Evolutionary conservation across 1,140 invertebrate species (phyloP), one percentile per base, ranked within the genome.

Genomic region (Sinonovacula constricta): DNA sequence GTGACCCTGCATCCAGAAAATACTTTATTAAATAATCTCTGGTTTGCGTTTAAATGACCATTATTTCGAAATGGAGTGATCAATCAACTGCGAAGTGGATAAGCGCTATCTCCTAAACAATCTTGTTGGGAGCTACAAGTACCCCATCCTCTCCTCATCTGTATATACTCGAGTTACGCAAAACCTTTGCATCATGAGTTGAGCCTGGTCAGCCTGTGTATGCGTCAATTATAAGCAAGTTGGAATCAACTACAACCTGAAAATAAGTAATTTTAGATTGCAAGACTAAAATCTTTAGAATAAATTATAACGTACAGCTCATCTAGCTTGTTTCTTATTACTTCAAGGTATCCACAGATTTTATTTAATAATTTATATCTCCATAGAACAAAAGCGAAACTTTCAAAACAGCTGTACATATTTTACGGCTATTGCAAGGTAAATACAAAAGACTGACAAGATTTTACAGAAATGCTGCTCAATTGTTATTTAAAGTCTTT

Each of bases 171-270:
- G 56, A 62, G 56, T 79, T 79, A 2, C 76, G 3, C 33, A 79
- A 31, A 12, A 79, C 76, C 22, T 67, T 28, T n/a, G 76, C 76
- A 70, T 79, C 76, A 70, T 79, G 76, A 3, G 28, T 34, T 22
- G 33, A 79, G 2, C 76, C 76, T 62, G 65, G 76, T 56, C 65
- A 79, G 14, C 76, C 66, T 18, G 66, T 70, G 24, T 53, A 70
- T 62, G 65, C 76, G 63, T 49, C 39, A 7, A 53, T 77, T 30
- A 77, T 68, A 3, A 31, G 3, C 63, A 77, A 12, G 7, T 77
- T 34, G 22, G 24, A 36, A 31, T 77, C 74, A 15, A 69, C 74
- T 15, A 45, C 54, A 30, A 66, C 10, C 65, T 77, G 72, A 66
- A 76, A n/a, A 22, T 26, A 26, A 30, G 24, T 26, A 22, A 63